A percentile compares a stretch with the other conserved stretches of the same genome.
Evolutionary conservation across 2,113 vertebrate genomes (phyloP).

Genomic region (Hyperopisus bebe): DNA sequence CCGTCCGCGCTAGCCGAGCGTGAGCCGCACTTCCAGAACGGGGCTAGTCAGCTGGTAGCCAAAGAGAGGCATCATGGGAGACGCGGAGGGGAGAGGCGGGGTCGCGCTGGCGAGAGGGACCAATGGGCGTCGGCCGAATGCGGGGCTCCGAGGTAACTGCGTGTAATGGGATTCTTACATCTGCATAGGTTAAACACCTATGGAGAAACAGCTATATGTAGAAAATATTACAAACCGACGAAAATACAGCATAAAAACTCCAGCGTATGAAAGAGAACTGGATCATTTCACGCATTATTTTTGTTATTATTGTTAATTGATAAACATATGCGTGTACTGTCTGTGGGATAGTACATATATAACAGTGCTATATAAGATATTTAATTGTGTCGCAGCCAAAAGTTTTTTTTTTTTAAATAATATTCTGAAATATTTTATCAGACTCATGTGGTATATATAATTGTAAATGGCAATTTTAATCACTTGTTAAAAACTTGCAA

Average conservation of each 20-base stretch:
- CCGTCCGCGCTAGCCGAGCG: constrained; percentile 17
- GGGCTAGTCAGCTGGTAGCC: constrained; percentile 38
- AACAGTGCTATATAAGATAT: background rate
- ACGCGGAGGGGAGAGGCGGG: background rate
- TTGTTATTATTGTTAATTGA: background rate
- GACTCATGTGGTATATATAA: background rate
- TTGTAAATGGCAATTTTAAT: background rate
- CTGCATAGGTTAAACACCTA: background rate
- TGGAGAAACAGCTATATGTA: background rate
- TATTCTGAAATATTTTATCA: background rate
- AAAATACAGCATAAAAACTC: background rate
- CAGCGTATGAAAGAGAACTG: background rate
- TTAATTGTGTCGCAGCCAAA: background rate
- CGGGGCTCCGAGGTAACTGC: background rate
- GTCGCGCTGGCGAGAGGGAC: background rate
- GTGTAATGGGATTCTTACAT: background rate
- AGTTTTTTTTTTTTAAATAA: background rate
- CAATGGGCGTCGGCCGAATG: background rate
- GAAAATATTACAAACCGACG: background rate
- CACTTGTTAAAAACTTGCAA: background rate
- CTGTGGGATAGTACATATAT: background rate
- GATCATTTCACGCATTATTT: background rate
- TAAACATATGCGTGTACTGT: background rate
- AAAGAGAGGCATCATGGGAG: constrained; percentile 46
- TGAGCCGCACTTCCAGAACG: constrained; percentile 23